Percentiles rank a stretch among this genome's conserved stretches.
phyloP scores from a whole-genome alignment of 2,113 vertebrate genomes.

The Bubalus kerabau region DNA sequence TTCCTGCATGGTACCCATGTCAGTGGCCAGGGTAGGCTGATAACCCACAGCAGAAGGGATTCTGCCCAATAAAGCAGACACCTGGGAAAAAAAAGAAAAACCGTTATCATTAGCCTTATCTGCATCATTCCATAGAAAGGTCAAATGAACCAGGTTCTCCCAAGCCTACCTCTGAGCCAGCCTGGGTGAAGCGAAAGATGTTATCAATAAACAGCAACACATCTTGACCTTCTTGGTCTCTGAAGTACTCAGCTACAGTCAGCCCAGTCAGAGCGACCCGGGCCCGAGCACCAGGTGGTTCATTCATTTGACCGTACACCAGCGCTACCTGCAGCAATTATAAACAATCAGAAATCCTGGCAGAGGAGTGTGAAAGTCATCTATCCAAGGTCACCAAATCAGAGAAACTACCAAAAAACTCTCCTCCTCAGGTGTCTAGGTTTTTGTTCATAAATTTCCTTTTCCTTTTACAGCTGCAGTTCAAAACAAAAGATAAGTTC shows the following conservation, averaged over 20 bases:
- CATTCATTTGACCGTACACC: constrained; percentile 99
- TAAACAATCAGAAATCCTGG: background rate
- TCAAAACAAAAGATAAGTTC: background rate
- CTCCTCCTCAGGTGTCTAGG: background rate
- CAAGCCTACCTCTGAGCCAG: constrained; percentile 91
- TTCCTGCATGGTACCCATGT: constrained; percentile 99
- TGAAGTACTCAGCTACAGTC: constrained; percentile 97
- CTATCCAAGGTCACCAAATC: background rate
- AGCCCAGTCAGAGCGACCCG: constrained; percentile 95
- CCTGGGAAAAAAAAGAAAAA: constrained; percentile 74
- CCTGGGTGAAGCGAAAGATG: constrained; percentile 99
- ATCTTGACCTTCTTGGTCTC: constrained; percentile 98
- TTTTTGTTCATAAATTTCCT: background rate
- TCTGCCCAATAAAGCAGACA: constrained; percentile 96
- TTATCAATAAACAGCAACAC: constrained; percentile 99
- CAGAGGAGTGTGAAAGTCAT: background rate
- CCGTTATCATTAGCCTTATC: background rate
- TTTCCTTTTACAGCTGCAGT: background rate
- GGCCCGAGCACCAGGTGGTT: constrained; percentile 95
- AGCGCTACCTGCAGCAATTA: constrained; percentile 87
- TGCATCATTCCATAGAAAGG: background rate
- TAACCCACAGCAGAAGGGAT: constrained; percentile 98
- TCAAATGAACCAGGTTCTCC: background rate
- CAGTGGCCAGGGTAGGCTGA: constrained; percentile 97
- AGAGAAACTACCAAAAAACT: background rate